A percentile compares a stretch with the other conserved stretches of the same genome.
phyloP scores from a whole-genome alignment of 1,140 invertebrate species.

The Leptinotarsa texana region DNA sequence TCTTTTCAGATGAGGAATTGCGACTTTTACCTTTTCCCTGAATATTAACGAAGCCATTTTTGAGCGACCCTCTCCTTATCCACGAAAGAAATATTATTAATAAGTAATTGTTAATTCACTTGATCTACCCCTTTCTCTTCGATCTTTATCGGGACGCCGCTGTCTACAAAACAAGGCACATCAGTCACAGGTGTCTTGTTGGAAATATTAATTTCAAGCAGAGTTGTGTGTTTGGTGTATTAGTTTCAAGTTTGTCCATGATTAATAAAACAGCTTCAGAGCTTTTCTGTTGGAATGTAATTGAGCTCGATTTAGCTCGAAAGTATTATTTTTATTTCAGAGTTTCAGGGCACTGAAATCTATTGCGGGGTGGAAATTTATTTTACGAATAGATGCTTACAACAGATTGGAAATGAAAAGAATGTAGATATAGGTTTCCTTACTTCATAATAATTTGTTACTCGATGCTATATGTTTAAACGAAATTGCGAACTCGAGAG shows the following conservation, averaged over 20 bases:
- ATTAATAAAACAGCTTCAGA: slow-evolving; percentile 22
- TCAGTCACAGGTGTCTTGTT: slow-evolving; percentile 30
- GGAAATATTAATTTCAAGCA: slow-evolving; percentile 24
- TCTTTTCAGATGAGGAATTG: background rate
- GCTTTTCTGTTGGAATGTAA: slow-evolving; percentile 4
- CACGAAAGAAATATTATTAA: background rate
- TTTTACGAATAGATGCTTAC: too few relatives aligned
- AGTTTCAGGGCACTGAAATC: too few relatives aligned
- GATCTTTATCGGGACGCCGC: background rate
- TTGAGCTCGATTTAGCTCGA: background rate
- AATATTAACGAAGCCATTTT: too few relatives aligned
- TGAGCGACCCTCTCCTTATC: too few relatives aligned
- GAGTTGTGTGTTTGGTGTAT: slow-evolving; percentile 20
- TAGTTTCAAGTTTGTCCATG: slow-evolving; percentile 16
- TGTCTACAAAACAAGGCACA: slow-evolving; percentile 15
- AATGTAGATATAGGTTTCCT: too few relatives aligned
- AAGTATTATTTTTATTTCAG: too few relatives aligned
- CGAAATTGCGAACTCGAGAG: too few relatives aligned
- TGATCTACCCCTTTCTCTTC: background rate
- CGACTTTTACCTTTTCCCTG: background rate
- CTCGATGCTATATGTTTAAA: too few relatives aligned
- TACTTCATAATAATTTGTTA: too few relatives aligned
- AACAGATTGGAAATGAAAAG: too few relatives aligned
- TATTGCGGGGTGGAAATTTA: too few relatives aligned
- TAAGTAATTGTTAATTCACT: background rate